A percentile compares a stretch with the other conserved stretches of the same genome.
These are phyloP conservation scores for Agonopterix alstromeriana DNA, from an alignment of 2,888 invertebrate species.

Conservation along the genomic window DNA sequence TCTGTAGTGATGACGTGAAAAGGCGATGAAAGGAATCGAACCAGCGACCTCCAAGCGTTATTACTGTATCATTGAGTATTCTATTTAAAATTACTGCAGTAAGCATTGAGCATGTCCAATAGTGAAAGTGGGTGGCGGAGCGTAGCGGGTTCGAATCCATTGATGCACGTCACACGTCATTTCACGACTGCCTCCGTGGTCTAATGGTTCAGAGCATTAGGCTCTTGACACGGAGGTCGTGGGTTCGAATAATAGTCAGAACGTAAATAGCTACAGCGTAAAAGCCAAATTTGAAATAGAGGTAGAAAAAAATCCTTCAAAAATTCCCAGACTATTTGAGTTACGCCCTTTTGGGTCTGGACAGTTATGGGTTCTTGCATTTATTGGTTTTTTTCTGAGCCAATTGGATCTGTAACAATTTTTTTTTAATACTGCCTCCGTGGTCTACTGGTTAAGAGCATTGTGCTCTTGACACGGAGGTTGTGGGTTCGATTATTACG, in stretches of 20 bases:
- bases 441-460: no score
- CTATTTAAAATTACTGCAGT: slow-evolving; percentile 3
- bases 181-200: no score
- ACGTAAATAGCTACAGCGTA: slow-evolving; percentile 57
- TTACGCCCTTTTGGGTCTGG: slow-evolving; percentile 24
- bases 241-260: slow-evolving; percentile 56
- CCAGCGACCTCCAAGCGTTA: neutral
- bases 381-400: slow-evolving; percentile 19
- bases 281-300: slow-evolving; percentile 58
- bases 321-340: slow-evolving; percentile 31
- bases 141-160: slow-evolving; percentile 11
- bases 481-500: no score
- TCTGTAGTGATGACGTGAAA: no score
- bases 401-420: slow-evolving; percentile 31
- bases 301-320: slow-evolving; percentile 50
- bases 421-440: no score
- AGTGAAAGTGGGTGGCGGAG: slow-evolving; percentile 31
- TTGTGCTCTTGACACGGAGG: no score
- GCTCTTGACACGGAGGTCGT: no score
- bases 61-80: neutral
- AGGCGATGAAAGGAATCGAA: neutral
- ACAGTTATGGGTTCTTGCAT: slow-evolving; percentile 29
- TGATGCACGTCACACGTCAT: slow-evolving; percentile 2
- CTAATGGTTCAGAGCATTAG: no score
- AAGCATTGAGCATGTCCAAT: slow-evolving; percentile 9